Percentiles rank a stretch among this genome's conserved stretches.
These are phyloP conservation scores for Pseudomugil tenellus DNA, from an alignment of 2,797 vertebrate genomes.

Conservation along the genomic window DNA sequence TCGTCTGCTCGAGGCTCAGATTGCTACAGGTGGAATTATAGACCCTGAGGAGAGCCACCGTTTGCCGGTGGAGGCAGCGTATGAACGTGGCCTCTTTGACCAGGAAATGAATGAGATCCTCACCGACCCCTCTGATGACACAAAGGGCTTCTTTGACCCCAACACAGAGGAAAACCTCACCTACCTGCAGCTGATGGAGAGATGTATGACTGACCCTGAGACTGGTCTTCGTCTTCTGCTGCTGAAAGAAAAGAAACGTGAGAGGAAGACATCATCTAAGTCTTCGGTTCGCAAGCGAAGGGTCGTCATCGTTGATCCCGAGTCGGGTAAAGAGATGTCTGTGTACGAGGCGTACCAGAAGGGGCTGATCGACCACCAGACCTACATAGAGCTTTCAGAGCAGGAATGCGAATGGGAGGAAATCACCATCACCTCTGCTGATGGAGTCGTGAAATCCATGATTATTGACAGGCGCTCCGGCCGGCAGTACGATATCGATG, in stretches of 20 bases:
- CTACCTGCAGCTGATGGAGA: slow-evolving; percentile 94
- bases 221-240: slow-evolving; percentile 91
- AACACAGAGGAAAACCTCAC: slow-evolving; percentile 98
- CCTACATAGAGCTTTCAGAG: slow-evolving; percentile 93
- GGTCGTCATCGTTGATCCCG: slow-evolving; percentile 96
- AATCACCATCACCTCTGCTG: slow-evolving; percentile 95
- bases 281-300: slow-evolving; percentile 97
- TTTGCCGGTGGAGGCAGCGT: slow-evolving; percentile 92
- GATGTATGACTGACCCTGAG: slow-evolving; percentile 90
- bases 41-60: slow-evolving; percentile 96
- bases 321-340: slow-evolving; percentile 98
- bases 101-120: slow-evolving; percentile 97
- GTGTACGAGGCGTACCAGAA: slow-evolving; percentile 98
- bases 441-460: slow-evolving; percentile 95
- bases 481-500: slow-evolving; percentile 96
- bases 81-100: slow-evolving; percentile 94
- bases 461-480: slow-evolving; percentile 96
- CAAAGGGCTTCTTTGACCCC: slow-evolving; percentile 98
- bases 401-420: slow-evolving; percentile 99
- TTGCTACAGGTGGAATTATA: slow-evolving; percentile 96
- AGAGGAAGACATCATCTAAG: slow-evolving; percentile 97
- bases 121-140: slow-evolving; percentile 93
- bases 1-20: slow-evolving; percentile 95
- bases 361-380: slow-evolving; percentile 98
- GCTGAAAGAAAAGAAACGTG: slow-evolving; percentile 94